These are phyloP conservation scores for Probaryconus sp. DNA, from an alignment of 1,140 invertebrate genomes.

Conservation along the genomic window DNA sequence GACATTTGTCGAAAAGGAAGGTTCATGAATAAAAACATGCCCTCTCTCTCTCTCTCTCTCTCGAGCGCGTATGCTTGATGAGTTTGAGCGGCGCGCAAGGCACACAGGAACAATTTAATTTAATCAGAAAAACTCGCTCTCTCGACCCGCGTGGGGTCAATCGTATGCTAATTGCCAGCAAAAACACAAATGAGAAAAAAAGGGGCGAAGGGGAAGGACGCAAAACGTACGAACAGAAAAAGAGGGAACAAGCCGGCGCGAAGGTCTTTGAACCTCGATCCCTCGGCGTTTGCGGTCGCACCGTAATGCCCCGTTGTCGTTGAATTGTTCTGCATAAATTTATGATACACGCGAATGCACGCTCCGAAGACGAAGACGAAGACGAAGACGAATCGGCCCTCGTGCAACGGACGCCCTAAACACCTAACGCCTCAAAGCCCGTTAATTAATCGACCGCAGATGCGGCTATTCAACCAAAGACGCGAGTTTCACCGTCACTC, in stretches of 20 bases:
- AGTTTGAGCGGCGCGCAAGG: slow-evolving; percentile 44
- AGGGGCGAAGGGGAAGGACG: slow-evolving; percentile 2
- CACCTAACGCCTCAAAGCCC: slow-evolving; percentile 44
- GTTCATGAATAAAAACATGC: slow-evolving; percentile 54
- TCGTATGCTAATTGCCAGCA: slow-evolving; percentile 78
- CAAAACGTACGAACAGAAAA: slow-evolving; percentile 16
- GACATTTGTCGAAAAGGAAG: slow-evolving; percentile 45
- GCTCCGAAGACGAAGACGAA: slow-evolving; percentile 71
- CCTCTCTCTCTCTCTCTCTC: not conserved
- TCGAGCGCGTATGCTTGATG: slow-evolving; percentile 38
- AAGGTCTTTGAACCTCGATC: slow-evolving; percentile 73
- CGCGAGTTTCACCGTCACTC: too few relatives aligned
- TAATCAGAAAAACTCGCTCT: slow-evolving; percentile 64
- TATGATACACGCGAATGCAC: slow-evolving; percentile 73
- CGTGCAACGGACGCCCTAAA: slow-evolving; percentile 54
- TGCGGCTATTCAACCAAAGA: too few relatives aligned
- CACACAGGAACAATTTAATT: slow-evolving; percentile 66
- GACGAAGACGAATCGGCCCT: slow-evolving; percentile 74
- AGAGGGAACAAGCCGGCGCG: slow-evolving; percentile 23
- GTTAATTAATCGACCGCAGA: slow-evolving; percentile 61
- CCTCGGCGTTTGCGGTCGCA: slow-evolving; percentile 64
- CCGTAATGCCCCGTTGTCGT: slow-evolving; percentile 76
- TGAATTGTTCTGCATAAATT: slow-evolving; percentile 79
- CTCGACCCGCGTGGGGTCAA: slow-evolving; percentile 72
- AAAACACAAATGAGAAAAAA: slow-evolving; percentile 71